Percentiles rank a stretch among this genome's conserved stretches.
Conservation (phyloP, 2,888 invertebrate genomes). For the Nezara viridula region DNA sequence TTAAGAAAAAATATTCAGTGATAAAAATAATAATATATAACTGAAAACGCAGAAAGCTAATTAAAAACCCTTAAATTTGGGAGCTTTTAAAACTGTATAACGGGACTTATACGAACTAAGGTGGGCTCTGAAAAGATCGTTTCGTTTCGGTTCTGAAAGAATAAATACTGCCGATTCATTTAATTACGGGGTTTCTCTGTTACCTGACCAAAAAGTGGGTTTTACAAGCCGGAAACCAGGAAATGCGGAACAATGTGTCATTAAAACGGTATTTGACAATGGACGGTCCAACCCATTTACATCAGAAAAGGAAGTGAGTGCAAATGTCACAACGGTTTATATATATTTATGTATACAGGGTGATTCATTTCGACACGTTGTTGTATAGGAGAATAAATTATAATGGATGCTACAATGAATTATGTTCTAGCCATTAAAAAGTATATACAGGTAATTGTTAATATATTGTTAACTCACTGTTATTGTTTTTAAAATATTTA, state of each 20-base stretch:
- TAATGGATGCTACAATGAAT: not conserved
- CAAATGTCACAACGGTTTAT: not conserved
- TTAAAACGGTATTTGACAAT: slow-evolving; percentile 40
- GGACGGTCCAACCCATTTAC: not conserved
- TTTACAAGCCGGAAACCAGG: slow-evolving; percentile 6
- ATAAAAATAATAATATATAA: not conserved
- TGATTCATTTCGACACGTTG: not conserved
- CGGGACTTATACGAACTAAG: not conserved
- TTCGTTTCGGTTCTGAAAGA: not conserved
- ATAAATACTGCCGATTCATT: slow-evolving; percentile 3
- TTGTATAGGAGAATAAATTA: not conserved
- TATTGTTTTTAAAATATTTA: too few relatives aligned
- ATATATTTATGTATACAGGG: not conserved
- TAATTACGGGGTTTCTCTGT: not conserved
- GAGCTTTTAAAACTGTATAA: not conserved
- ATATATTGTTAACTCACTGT: too few relatives aligned
- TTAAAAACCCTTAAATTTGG: not conserved
- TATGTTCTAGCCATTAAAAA: not conserved
- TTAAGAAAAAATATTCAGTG: too few relatives aligned
- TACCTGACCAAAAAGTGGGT: not conserved
- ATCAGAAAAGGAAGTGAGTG: not conserved
- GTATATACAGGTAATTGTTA: too few relatives aligned
- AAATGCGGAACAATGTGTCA: slow-evolving; percentile 35
- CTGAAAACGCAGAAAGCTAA: not conserved
- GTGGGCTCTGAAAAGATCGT: not conserved